Conservation (phyloP, 1,140 invertebrate genomes). For the Zaprionus kolodkinae region DNA sequence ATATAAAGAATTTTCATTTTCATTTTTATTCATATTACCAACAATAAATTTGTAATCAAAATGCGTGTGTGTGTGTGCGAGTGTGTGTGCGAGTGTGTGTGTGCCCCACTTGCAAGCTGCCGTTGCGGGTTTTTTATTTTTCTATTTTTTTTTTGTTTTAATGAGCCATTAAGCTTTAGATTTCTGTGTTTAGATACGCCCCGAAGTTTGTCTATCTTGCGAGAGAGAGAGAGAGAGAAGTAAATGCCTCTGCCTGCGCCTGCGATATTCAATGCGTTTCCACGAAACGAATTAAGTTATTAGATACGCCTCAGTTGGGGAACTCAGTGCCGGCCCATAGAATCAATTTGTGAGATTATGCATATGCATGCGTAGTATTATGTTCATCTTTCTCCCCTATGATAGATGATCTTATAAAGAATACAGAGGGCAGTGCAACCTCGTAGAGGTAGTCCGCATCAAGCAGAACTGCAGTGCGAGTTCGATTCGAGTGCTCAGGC, state of each 20-base stretch:
- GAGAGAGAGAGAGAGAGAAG: too few relatives aligned
- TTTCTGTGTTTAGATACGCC: constrained; percentile 77
- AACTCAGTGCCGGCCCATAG: constrained; percentile 52
- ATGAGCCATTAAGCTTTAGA: constrained; percentile 81
- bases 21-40: constrained; percentile 74
- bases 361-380: constrained; percentile 19
- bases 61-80: background rate
- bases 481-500: background rate
- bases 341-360: constrained; percentile 55
- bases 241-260: constrained; percentile 33
- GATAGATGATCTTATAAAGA: constrained; percentile 18
- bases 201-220: constrained; percentile 51
- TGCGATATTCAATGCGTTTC: constrained; percentile 53
- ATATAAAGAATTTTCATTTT: constrained; percentile 67
- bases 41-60: constrained; percentile 80
- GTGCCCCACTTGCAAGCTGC: constrained; percentile 27
- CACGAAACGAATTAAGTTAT: constrained; percentile 82
- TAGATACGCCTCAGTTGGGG: constrained; percentile 64
- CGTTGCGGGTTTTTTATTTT: constrained; percentile 3
- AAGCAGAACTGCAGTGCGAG: background rate
- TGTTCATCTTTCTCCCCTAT: constrained; percentile 16
- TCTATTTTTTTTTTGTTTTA: constrained; percentile 48
- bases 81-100: constrained; percentile 10
- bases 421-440: background rate
- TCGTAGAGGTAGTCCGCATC: too few relatives aligned